These are phyloP conservation scores for Marmota flaviventris DNA, from an alignment of 2,113 vertebrate genomes.

Conservation along the genomic window DNA sequence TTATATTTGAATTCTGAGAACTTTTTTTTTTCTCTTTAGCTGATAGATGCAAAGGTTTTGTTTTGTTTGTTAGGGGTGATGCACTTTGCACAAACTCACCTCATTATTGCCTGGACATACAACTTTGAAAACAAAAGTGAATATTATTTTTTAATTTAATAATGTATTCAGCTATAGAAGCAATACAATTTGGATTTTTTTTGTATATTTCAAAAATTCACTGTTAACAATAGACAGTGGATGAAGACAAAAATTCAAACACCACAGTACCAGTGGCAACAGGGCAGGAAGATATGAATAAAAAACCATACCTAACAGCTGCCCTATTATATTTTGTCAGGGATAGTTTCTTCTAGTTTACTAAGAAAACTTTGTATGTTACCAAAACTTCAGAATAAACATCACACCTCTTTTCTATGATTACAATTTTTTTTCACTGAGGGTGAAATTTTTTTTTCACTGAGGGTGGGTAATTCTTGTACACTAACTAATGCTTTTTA, in stretches of 20 bases:
- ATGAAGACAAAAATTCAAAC: slow-evolving; percentile 79
- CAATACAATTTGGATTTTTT: not conserved
- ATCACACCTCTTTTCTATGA: slow-evolving; percentile 50
- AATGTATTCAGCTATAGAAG: not conserved
- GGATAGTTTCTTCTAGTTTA: slow-evolving; percentile 85
- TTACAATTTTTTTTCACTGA: slow-evolving; percentile 47
- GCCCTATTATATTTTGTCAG: slow-evolving; percentile 85
- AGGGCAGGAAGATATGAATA: slow-evolving; percentile 76
- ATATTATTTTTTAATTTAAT: slow-evolving; percentile 25
- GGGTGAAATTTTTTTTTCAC: not conserved
- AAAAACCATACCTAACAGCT: slow-evolving; percentile 83
- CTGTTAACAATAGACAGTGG: slow-evolving; percentile 79
- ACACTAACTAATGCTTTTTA: slow-evolving; percentile 7
- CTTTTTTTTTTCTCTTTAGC: not conserved
- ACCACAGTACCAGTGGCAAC: slow-evolving; percentile 79
- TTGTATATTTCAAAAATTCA: slow-evolving; percentile 58
- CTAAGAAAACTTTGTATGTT: slow-evolving; percentile 85
- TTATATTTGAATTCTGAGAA: slow-evolving; percentile 33
- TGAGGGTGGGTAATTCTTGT: not conserved
- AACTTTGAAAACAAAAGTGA: slow-evolving; percentile 33
- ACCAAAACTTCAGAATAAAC: slow-evolving; percentile 73
- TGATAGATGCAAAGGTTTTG: not conserved
- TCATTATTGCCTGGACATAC: not conserved
- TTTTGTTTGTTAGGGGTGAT: not conserved
- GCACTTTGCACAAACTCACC: not conserved